These are phyloP conservation scores for Diadophis punctatus DNA, from an alignment of 2,113 vertebrate species.

Conservation along the genomic window DNA sequence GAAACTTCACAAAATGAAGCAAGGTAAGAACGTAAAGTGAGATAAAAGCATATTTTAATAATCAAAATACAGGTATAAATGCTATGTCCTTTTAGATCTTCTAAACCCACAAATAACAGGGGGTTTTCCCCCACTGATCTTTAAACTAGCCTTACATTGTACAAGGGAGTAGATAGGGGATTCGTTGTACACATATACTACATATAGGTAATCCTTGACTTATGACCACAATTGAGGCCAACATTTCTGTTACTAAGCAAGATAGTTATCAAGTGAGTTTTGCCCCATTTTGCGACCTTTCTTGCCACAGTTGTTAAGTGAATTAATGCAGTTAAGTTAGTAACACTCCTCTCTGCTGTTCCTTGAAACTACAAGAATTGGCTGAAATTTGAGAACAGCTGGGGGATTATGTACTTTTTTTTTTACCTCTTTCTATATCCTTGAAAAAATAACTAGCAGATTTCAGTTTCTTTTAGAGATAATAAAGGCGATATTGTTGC, in stretches of 20 bases:
- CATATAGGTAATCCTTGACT: not conserved
- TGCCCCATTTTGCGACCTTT: not conserved
- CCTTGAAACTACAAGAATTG: not conserved
- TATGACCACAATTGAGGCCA: not conserved
- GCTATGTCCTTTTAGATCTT: not conserved
- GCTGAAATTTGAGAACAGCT: not conserved
- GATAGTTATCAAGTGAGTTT: not conserved
- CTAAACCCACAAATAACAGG: not conserved
- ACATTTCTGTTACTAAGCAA: not conserved
- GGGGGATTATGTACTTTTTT: not conserved
- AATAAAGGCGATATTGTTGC: not conserved
- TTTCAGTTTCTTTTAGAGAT: not conserved
- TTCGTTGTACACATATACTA: not conserved
- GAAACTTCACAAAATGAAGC: not conserved
- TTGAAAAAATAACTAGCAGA: not conserved
- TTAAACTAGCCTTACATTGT: not conserved
- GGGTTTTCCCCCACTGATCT: not conserved
- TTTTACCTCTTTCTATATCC: not conserved
- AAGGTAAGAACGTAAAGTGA: not conserved
- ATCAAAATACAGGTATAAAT: not conserved
- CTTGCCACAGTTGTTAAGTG: not conserved
- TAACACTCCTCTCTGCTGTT: not conserved
- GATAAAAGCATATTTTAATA: not conserved
- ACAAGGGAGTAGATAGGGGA: not conserved
- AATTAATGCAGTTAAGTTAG: not conserved